Base-by-base conservation (phyloP, 2,113 vertebrate genomes). In the Stictonetta naevosa region DNA sequence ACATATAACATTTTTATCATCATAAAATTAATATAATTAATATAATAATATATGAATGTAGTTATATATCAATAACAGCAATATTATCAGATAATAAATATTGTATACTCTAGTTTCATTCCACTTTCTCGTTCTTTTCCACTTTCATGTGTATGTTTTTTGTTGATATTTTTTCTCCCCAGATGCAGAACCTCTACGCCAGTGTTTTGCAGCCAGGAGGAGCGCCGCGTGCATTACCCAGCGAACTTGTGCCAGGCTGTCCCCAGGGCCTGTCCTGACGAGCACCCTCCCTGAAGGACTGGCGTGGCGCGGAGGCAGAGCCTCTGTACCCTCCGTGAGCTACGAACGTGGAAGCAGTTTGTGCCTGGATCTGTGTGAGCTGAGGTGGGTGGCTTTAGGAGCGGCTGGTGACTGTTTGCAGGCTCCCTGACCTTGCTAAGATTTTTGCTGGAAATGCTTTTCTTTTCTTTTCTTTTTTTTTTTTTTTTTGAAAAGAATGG, bases 261-360 rank as follows among this genome's bases (percentile, higher is more conserved):
- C 17, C 11, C 59, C 4, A 31, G 36, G 10, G 23, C 21, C 0
- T 5, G 26, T 11, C 11, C 2, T 18, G 8, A 40, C 55, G n/a
- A 72, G 13, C 66, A 59, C 33, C 50, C 25, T 31, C 5, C 26
- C 5, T 21, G 12, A 2, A 1, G 33, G 53, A 5, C 11, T 0
- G 29, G 34, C 38, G 4, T 2, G 0, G 13, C 3, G 14, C 2
- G 7, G 42, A 18, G 26, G 34, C 44, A 18, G 28, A 74, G 8
- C 29, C 67, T 3, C 6, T 22, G 2, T 7, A 52, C 13, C 25
- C 73, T 34, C 66, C 8, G 2, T 4, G 64, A 13, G 52, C 5
- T 1, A 8, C 1, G 13, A 14, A 4, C 0, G 26, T 29, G 13
- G 69, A 6, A 48, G 3, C 3, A 3, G 11, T 22, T 33, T 48